Evolutionary conservation across 2,113 vertebrate species (phyloP), one percentile per base, ranked within the genome.

Genomic region (Willisornis vidua): DNA sequence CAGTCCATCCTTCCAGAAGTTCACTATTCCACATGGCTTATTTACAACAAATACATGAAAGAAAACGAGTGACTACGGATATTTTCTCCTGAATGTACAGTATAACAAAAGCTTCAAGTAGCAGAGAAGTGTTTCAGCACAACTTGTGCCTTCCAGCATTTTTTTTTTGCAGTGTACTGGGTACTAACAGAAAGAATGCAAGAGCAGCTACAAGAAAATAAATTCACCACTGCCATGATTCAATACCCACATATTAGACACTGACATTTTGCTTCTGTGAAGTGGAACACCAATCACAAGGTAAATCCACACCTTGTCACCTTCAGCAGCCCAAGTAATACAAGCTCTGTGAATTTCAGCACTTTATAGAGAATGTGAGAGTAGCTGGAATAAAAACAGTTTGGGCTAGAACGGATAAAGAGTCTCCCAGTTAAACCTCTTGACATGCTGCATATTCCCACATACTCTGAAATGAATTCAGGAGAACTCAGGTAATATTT

Each of bases 131-230:
- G 46, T 46, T 94, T 73, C 61, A 86, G 72, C 73, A 75, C 45
- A 81, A 71, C 68, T 94, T 90, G 4, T 93, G 88, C 93, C 93
- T 84, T 78, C 76, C n/a, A 93, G 95, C 85, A 71, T 39, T 93
- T 95, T 52, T 73, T 73, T 93, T 68, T 68, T 63, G 68, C 61
- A 15, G 33, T 4, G 14, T 54, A 29, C 75, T 67, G 25, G 19
- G 33, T 67, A 86, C 63, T 78, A 90, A 88, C 61, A 80, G 67
- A 81, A 83, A 80, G 68, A 90, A 81, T 1, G 8, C 55, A 67
- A 65, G 52, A 93, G 35, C 24, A 66, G 63, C 71, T 89, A 89
- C 43, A 63, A 52, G 29, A 45, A 94, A 77, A 90, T 54, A 87
- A 86, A 94, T 86, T 61, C 79, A 75, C 82, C 43, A 13, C 35